Conservation (phyloP, 2,888 invertebrate species). For the Synanthedon vespiformis region DNA sequence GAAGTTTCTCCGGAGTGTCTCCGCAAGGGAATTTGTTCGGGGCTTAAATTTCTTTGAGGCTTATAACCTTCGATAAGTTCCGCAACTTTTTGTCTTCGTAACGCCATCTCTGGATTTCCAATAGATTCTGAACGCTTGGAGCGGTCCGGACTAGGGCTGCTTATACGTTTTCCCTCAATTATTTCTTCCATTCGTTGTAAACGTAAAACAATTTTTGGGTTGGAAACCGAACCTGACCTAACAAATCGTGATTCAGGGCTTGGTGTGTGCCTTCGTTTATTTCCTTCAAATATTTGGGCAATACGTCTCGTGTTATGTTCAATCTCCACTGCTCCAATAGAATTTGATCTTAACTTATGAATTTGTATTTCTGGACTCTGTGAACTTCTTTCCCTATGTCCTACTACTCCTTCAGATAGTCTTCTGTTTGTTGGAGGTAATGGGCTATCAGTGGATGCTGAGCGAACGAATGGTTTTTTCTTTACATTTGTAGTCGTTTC, state of each 20-base stretch:
- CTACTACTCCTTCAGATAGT: conserved; percentile 26
- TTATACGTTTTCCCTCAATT: conserved; percentile 41
- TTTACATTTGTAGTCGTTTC: conserved; percentile 14
- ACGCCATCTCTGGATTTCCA: conserved; percentile 41
- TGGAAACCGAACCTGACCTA: conserved; percentile 31
- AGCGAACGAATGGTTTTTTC: conserved; percentile 4
- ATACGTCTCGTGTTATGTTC: conserved; percentile 36
- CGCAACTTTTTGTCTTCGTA: conserved; percentile 40
- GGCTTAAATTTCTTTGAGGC: conserved; percentile 15
- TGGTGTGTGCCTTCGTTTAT: conserved; percentile 32
- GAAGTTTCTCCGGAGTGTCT: conserved; percentile 49
- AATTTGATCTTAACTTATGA: conserved; percentile 33
- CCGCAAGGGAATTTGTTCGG: conserved; percentile 16
- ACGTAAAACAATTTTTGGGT: conserved; percentile 37
- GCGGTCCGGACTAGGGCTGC: conserved; percentile 38
- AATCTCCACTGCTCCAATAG: conserved; percentile 33
- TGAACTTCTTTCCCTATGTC: conserved; percentile 24
- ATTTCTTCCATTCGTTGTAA: conserved; percentile 48
- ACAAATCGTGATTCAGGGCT: conserved; percentile 32
- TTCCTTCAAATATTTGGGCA: conserved; percentile 42
- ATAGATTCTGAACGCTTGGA: conserved; percentile 30
- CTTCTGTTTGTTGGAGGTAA: conserved; percentile 22
- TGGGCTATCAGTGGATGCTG: conserved; percentile 3
- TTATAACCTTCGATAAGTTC: conserved; percentile 41
- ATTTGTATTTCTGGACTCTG: conserved; percentile 28